phyloP scores from a whole-genome alignment of 2,113 vertebrate genomes.

The Marcusenius ussheri region DNA sequence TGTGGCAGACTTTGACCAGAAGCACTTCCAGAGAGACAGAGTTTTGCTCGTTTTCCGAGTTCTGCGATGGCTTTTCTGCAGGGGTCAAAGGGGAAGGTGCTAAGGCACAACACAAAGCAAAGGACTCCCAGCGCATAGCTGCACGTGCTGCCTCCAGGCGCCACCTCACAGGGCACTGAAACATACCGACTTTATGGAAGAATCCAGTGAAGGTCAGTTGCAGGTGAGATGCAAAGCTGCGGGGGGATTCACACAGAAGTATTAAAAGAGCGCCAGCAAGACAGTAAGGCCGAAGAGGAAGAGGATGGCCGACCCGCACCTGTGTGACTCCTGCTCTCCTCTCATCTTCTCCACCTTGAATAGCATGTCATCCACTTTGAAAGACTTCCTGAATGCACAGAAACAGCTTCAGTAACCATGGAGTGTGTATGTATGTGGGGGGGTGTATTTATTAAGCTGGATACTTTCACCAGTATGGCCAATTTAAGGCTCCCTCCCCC shows the following conservation, averaged over 20 bases:
- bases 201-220: conserved; percentile 98
- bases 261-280: too few species aligned
- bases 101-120: conserved; percentile 6
- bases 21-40: conserved; percentile 96
- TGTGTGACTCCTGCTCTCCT: conserved; percentile 86
- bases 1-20: conserved; percentile 99
- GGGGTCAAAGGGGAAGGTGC: not conserved
- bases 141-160: too few species aligned
- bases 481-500: not conserved
- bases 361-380: conserved; percentile 87
- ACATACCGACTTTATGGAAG: conserved; percentile 97
- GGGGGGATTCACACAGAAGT: conserved; percentile 32
- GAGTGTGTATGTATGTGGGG: not conserved
- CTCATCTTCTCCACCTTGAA: conserved; percentile 89
- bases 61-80: conserved; percentile 95
- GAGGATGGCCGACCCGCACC: conserved; percentile 53
- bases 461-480: not conserved
- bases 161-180: not conserved
- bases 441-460: not conserved
- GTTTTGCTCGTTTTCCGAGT: conserved; percentile 97
- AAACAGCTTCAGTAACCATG: not conserved
- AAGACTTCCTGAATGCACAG: conserved; percentile 69
- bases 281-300: not conserved
- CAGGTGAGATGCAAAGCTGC: conserved; percentile 88
- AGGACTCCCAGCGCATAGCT: not conserved